Base-by-base conservation (phyloP, 1,140 invertebrate genomes). In the Glossosoma conforme region DNA sequence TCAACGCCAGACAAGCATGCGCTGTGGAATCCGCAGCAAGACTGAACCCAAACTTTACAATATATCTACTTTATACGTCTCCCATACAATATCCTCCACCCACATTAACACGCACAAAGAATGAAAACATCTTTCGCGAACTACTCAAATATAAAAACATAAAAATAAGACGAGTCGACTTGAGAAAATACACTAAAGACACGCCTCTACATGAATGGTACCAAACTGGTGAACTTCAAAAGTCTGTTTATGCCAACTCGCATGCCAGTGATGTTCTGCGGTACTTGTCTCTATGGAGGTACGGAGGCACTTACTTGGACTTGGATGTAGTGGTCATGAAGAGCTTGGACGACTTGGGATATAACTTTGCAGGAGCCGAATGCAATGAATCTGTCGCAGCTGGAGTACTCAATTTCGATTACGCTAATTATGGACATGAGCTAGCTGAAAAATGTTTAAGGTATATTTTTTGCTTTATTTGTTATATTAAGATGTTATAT, bases 261-360 rank as follows among this genome's bases (percentile, higher is more conserved):
- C 76, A 68, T 59, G 78, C 71, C 66, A 76, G 66, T 17, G 77
- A 80, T 52, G 66, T 77, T 5, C 55, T 80, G 3, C 61, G 79
- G 36, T 80, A 75, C 44, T 56, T 79, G 0, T 74, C 77, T 0
- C 60, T 82, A 0, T 81, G 77, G 77, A 80, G 78, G 56, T 79
- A 73, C 13, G 78, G 78, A 17, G 80, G 80, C 2, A 77, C 77
- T 33, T 82, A 82, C 56, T 54, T 81, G 15, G 88, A 91, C 55
- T 64, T 87, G 45, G 87, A 91, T 61, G 78, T 89, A 1, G 77
- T 91, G 5, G 74, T 88, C 2, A 76, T 77, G 5, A 82, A 78
- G 54, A 76, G 70, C 15, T 65, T 87, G 32, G 74, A 81, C 28
- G 62, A 74, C 9, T 61, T 86, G 14, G 68, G 64, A 2, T 64